Conservation (phyloP, 2,797 vertebrate species). For the Sarcoramphus papa region DNA sequence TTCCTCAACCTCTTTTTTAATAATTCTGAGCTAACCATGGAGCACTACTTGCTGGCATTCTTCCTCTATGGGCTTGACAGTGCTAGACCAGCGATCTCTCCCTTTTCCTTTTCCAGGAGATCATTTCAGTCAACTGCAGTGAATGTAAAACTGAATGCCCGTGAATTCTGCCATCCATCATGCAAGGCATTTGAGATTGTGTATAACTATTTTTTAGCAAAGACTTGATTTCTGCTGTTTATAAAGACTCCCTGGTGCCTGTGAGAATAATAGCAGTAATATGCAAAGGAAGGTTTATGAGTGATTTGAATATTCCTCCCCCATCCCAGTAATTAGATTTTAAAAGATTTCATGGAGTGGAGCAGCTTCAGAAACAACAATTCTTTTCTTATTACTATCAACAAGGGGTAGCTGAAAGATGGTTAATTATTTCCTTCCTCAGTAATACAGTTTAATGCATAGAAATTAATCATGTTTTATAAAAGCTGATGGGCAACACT, state of each 20-base stretch:
- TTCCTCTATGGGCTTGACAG: neutral
- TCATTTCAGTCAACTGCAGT: neutral
- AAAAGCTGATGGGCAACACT: neutral
- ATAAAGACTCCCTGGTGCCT: neutral
- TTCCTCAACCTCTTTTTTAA: neutral
- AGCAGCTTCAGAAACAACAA: neutral
- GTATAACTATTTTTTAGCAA: neutral
- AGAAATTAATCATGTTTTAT: conserved; percentile 5
- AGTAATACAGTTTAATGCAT: neutral
- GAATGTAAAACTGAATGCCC: neutral
- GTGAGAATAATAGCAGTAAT: neutral
- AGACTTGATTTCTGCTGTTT: neutral
- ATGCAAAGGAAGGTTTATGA: neutral
- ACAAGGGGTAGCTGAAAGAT: neutral
- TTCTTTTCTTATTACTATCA: neutral
- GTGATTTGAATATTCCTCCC: neutral
- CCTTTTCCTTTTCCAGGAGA: neutral
- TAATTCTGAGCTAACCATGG: neutral
- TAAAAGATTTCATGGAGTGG: neutral
- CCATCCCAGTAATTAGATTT: neutral
- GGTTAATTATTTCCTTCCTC: neutral
- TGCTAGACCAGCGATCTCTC: neutral
- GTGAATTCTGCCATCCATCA: neutral
- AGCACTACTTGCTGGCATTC: neutral
- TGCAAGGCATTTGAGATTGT: neutral